phyloP scores from a whole-genome alignment of 2,888 invertebrate species.

The Cryptocephalus moraei region DNA sequence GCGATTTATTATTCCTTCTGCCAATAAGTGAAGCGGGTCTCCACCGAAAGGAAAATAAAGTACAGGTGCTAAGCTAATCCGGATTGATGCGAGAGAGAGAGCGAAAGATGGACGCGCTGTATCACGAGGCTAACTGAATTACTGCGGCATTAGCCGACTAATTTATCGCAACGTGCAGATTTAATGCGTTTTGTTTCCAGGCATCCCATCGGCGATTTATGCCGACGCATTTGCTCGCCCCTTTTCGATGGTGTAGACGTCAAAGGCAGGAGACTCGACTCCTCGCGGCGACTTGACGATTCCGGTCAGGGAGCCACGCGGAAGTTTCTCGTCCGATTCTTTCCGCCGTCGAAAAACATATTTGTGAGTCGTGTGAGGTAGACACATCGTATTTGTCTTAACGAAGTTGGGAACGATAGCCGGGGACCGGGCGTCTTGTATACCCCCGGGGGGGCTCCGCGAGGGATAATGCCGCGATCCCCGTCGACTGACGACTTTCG shows the following conservation, averaged over 20 bases:
- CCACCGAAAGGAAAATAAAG: conserved; percentile 12
- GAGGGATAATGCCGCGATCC: too few relatives aligned
- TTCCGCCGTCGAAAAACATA: too few relatives aligned
- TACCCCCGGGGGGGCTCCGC: too few relatives aligned
- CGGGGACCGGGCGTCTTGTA: too few relatives aligned
- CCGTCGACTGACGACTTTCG: too few relatives aligned
- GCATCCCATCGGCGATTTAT: too few relatives aligned
- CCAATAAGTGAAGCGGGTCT: conserved; percentile 11
- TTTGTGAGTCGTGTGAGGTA: too few relatives aligned
- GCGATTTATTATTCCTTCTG: conserved; percentile 1
- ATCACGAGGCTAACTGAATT: conserved; percentile 32
- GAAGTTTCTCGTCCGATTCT: too few relatives aligned
- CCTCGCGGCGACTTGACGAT: not conserved
- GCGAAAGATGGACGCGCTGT: conserved; percentile 32
- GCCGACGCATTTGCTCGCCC: too few relatives aligned
- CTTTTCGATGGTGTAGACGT: not conserved
- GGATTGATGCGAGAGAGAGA: conserved; percentile 29
- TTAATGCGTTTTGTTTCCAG: conserved; percentile 30
- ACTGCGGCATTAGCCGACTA: conserved; percentile 32
- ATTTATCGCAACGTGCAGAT: conserved; percentile 33
- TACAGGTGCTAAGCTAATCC: conserved; percentile 32
- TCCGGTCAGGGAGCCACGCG: too few relatives aligned
- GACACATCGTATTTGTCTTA: too few relatives aligned
- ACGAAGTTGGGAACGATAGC: too few relatives aligned
- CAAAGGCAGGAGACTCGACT: not conserved